Conservation (phyloP, 1,140 invertebrate species). For the Colletes latitarsis region DNA sequence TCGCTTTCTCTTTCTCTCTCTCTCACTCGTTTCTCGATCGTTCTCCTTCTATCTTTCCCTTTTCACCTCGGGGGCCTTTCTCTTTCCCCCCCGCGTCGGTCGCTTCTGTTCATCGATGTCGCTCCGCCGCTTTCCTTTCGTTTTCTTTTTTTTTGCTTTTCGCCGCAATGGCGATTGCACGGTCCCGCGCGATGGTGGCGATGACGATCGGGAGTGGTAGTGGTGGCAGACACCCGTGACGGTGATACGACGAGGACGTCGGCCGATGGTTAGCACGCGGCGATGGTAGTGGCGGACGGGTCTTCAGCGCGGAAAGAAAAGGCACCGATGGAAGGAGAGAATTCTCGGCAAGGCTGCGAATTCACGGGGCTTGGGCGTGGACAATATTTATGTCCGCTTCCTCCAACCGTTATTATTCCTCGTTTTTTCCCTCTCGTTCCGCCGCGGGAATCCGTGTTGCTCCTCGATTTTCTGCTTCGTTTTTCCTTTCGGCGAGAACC, state of each 20-base stretch:
- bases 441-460: background rate
- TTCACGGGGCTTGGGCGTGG: slow-evolving; percentile 59
- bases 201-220: slow-evolving; percentile 44
- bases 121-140: slow-evolving; percentile 44
- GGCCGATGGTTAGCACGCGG: slow-evolving; percentile 25
- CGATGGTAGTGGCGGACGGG: slow-evolving; percentile 16
- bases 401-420: slow-evolving; percentile 26
- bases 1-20: background rate
- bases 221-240: slow-evolving; percentile 48
- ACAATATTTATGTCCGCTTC: slow-evolving; percentile 65
- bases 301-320: slow-evolving; percentile 50
- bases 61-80: slow-evolving; percentile 9
- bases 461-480: slow-evolving; percentile 12
- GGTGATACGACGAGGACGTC: slow-evolving; percentile 56
- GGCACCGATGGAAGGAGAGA: slow-evolving; percentile 51
- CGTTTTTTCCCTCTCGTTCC: background rate
- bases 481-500: slow-evolving; percentile 8
- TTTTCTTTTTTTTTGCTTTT: slow-evolving; percentile 53
- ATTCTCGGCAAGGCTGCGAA: slow-evolving; percentile 50
- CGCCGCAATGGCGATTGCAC: slow-evolving; percentile 59
- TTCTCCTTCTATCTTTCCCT: background rate
- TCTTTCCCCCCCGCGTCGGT: slow-evolving; percentile 7
- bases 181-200: slow-evolving; percentile 50
- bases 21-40: background rate
- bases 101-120: slow-evolving; percentile 34